phyloP scores from a whole-genome alignment of 2,113 vertebrate species.

The Anhinga anhinga region DNA sequence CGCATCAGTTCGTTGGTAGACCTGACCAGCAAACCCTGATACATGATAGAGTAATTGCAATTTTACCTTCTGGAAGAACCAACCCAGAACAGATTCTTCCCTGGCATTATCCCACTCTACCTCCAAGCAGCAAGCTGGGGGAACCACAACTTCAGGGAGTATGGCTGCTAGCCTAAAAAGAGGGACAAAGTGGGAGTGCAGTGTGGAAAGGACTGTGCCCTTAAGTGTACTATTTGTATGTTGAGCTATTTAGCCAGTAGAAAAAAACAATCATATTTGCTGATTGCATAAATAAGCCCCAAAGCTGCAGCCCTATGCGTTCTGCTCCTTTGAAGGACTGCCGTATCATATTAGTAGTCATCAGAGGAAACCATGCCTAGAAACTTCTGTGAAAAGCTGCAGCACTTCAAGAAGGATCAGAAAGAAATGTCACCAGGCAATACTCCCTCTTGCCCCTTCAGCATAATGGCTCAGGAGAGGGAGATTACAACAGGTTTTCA shows the following conservation, averaged over 20 bases:
- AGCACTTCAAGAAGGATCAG: constrained; percentile 51
- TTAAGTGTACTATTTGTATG: neutral
- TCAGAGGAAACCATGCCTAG: constrained; percentile 13
- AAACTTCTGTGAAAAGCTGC: constrained; percentile 48
- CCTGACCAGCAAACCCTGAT: neutral
- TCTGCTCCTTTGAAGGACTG: constrained; percentile 36
- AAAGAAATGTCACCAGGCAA: constrained; percentile 33
- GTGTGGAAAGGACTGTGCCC: neutral
- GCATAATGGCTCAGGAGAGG: constrained; percentile 30
- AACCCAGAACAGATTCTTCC: neutral
- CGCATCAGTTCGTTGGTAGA: neutral
- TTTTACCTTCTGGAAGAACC: neutral
- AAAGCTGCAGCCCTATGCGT: neutral
- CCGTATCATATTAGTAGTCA: constrained; percentile 27
- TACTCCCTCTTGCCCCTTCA: neutral
- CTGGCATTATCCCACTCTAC: neutral
- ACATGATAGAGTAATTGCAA: neutral
- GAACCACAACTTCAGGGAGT: neutral
- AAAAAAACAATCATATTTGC: neutral
- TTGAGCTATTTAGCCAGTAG: neutral
- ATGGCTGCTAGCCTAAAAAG: neutral
- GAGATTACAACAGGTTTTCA: constrained; percentile 65
- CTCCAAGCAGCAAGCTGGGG: neutral
- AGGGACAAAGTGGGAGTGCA: neutral
- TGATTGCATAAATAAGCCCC: constrained; percentile 29